Evolutionary conservation across 2,797 vertebrate species (phyloP), one percentile per base, ranked within the genome.

Genomic region (Pseudochromis fuscus): DNA sequence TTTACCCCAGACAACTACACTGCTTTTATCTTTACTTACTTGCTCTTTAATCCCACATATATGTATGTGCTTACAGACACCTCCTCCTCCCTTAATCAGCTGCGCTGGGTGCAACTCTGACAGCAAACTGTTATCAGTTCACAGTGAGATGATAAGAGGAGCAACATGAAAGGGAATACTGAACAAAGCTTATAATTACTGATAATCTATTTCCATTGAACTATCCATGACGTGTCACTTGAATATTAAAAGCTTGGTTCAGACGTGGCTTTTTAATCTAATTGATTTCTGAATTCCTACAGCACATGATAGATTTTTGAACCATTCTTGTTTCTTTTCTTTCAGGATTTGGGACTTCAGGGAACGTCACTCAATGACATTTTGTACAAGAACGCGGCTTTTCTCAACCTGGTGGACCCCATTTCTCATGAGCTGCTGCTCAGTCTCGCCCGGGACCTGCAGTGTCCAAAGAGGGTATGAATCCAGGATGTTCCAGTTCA

Each of bases 391-490:
- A 96, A 96, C 0, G 91, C 94, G 0, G 93, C 96, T 58, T 96
- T 96, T 75, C 96, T 97, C 70, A 97, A 96, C 88, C 85, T 96
- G 82, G 96, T 96, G 89, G 97, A 97, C 76, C 97, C 97, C 40
- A 97, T 97, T 71, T 97, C 97, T 60, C 96, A 97, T 0, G 95
- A 96, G 86, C 91, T 97, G 67, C 93, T 97, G 35, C 93, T 96
- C 85, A 94, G 89, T 83, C 94, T 98, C 1, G 94, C 96, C 52
- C 89, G 94, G 58, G 96, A 97, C 71, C 91, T 98, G 56, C 96
- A 98, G 79, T 98, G 96, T 82, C 96, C 96, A 33, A 95, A 96
- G 88, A 95, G 92, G 95, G 96, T 97, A 88, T 89, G 85, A 49
- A 56, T 61, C 24, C 1, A n/a, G 7, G 45, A n/a, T 1, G 4